phyloP scores from a whole-genome alignment of 2,888 invertebrate species.

The Seira ritae region DNA sequence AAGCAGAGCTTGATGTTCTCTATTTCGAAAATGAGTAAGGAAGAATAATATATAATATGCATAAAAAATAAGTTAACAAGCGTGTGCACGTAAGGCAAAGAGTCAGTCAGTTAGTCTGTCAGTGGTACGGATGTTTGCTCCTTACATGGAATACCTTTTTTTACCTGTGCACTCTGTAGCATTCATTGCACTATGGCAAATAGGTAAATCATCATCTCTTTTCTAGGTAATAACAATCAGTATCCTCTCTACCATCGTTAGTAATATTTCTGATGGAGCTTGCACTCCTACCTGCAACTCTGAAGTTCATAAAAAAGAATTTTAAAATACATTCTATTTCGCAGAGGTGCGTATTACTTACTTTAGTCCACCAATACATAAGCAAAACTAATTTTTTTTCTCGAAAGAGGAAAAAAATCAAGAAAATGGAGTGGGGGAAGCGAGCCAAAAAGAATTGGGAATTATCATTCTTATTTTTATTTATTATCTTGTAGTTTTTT shows the following conservation, averaged over 20 bases:
- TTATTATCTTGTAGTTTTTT: too few relatives aligned
- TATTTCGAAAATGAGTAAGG: conserved; percentile 20
- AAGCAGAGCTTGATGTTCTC: conserved; percentile 20
- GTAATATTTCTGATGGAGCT: conserved; percentile 13
- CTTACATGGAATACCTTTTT: not conserved
- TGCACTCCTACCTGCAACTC: not conserved
- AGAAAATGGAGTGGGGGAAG: not conserved
- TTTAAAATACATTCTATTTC: not conserved
- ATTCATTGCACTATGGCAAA: conserved; percentile 22
- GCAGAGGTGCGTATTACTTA: too few relatives aligned
- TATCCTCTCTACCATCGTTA: conserved; percentile 26
- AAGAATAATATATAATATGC: not conserved
- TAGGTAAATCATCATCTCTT: conserved; percentile 12
- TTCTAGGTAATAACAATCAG: conserved; percentile 29
- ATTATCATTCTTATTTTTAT: not conserved
- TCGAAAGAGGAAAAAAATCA: not conserved
- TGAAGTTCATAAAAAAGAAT: not conserved
- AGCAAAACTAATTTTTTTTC: too few relatives aligned
- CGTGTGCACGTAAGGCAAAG: conserved; percentile 30
- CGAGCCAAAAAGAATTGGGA: not conserved
- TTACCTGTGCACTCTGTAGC: not conserved
- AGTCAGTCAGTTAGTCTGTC: conserved; percentile 48
- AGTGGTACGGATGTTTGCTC: conserved; percentile 53
- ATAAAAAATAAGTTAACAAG: conserved; percentile 11
- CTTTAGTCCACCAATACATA: too few relatives aligned